Percentiles rank a stretch among this genome's conserved stretches.
phyloP scores from a whole-genome alignment of 1,140 invertebrate genomes.

The Dufourea novaeangliae region DNA sequence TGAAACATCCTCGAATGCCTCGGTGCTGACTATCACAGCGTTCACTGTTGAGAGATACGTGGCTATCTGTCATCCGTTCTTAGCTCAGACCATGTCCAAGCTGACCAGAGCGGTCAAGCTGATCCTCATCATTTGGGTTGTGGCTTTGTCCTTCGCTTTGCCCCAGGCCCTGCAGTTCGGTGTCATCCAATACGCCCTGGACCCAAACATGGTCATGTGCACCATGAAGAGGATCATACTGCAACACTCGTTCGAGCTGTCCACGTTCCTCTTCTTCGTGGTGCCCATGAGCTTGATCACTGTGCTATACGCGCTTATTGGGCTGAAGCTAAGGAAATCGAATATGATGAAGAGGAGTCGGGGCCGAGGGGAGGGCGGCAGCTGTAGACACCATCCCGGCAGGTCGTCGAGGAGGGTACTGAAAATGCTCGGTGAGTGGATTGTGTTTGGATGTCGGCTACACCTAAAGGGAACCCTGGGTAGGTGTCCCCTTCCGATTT shows the following conservation, averaged over 20 bases:
- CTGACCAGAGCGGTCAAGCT: slow-evolving; percentile 87
- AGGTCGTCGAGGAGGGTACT: slow-evolving; percentile 84
- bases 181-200: slow-evolving; percentile 80
- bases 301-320: slow-evolving; percentile 91
- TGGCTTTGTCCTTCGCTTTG: slow-evolving; percentile 88
- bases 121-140: slow-evolving; percentile 87
- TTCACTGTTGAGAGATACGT: slow-evolving; percentile 97
- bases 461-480: no score
- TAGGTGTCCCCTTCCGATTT: no score
- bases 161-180: slow-evolving; percentile 91
- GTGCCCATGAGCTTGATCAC: slow-evolving; percentile 93
- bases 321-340: slow-evolving; percentile 87
- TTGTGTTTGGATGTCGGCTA: no score
- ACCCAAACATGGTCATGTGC: slow-evolving; percentile 82
- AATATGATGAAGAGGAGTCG: slow-evolving; percentile 81
- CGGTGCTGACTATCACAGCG: slow-evolving; percentile 94
- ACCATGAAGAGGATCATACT: slow-evolving; percentile 85
- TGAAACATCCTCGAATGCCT: slow-evolving; percentile 96
- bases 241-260: slow-evolving; percentile 91
- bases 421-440: slow-evolving; percentile 86
- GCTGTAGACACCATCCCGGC: slow-evolving; percentile 70
- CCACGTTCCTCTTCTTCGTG: slow-evolving; percentile 92
- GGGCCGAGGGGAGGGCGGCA: slow-evolving; percentile 44
- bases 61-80: slow-evolving; percentile 96
- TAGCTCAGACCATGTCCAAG: slow-evolving; percentile 93